These are phyloP conservation scores for Peromyscus californicus DNA, from an alignment of 2,113 vertebrate genomes.

Conservation along the genomic window DNA sequence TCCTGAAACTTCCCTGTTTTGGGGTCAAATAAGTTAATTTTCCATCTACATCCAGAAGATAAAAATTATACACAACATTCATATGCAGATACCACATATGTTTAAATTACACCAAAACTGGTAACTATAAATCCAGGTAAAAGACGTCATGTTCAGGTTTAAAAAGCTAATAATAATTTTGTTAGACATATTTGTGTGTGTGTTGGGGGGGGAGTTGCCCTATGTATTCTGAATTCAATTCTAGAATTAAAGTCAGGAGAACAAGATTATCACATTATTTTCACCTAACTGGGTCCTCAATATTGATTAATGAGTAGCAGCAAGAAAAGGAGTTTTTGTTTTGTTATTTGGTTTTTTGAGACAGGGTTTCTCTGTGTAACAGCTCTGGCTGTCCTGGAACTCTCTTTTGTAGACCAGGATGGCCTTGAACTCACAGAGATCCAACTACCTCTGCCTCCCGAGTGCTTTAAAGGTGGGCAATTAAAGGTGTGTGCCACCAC, in stretches of 20 bases:
- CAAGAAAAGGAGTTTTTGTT: neutral
- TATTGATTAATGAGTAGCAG: conserved; percentile 36
- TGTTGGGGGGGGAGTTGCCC: neutral
- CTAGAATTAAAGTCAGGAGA: neutral
- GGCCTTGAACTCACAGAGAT: neutral
- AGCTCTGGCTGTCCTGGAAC: neutral
- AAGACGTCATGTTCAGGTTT: conserved; percentile 18
- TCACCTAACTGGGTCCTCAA: conserved; percentile 14
- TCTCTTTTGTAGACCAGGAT: neutral
- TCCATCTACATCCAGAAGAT: conserved; percentile 26
- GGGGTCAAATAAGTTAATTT: conserved; percentile 45
- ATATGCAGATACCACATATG: neutral
- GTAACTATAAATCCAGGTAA: conserved; percentile 33
- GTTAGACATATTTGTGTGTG: neutral
- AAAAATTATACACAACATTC: conserved; percentile 57
- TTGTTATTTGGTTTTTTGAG: neutral
- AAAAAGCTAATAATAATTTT: conserved; percentile 6
- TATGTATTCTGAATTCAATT: conserved; percentile 42
- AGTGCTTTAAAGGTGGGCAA: neutral
- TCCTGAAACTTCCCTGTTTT: neutral
- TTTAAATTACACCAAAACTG: conserved; percentile 42
- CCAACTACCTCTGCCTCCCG: neutral
- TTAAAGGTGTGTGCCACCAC: neutral
- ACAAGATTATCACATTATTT: conserved; percentile 27
- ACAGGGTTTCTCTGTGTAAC: neutral